Base-by-base conservation (phyloP, 2,888 invertebrate genomes). In the Pachymerium ferrugineum region DNA sequence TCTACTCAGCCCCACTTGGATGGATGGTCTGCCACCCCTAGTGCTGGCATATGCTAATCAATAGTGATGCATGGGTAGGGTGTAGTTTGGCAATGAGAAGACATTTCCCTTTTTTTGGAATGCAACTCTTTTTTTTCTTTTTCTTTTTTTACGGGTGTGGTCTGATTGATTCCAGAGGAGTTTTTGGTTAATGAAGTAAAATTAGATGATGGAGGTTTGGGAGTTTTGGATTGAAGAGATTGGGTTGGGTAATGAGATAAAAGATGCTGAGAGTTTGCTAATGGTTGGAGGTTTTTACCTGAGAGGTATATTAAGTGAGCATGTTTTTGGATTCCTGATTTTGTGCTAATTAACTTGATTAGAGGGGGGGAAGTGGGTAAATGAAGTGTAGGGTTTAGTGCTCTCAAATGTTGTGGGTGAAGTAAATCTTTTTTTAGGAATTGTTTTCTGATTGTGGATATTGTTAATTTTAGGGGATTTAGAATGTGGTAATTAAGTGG, bases 101-200 rank as follows among this genome's bases (percentile, higher is more conserved):
- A 62, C 62, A 62, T 62, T 62, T 62, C 28, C 62, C 22, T 62
- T 62, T n/a, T 28, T 62, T 62, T 62, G 14, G n/a, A n/a, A n/a
- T n/a, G n/a, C n/a, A n/a, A n/a, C 47, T 8, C 47, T 22, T 16
- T 19, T 19, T 54, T 19, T 22, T 10, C 16, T 10, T 22, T 16
- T 16, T 54, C 6, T 16, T 22, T 22, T 25, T 25, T 62, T 62
- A 62, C 28, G 62, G 62, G 62, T 62, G 62, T 62, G 62, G 62
- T 28, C 28, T 62, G 62, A 62, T 62, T 62, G 62, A 62, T 62
- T 62, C 62, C 28, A 62, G 62, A 62, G 62, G 62, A 62, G 62
- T 62, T 62, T n/a, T 62, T 62, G 62, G 62, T 62, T 62, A 62
- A 62, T 62, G 62, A 62, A 62, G 62, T 62, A 62, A 62, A 62